Base-by-base conservation (phyloP, 2,888 invertebrate species). In the Tipula confusa region DNA sequence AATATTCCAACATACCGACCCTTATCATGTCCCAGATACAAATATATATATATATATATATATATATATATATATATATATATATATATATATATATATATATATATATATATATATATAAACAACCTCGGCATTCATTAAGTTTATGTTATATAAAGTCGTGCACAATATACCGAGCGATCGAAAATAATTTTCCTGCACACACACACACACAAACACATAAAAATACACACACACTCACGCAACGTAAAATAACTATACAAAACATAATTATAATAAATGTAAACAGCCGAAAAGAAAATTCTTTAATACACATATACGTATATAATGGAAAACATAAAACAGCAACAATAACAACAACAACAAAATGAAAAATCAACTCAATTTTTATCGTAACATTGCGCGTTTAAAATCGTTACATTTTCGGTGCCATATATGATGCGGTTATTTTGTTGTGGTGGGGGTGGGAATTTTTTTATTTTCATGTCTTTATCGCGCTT, bases 231-330 rank as follows among this genome's bases (percentile, higher is more conserved):
- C 64, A 64, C 38, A 38, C 38, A 13, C 38, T 11, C 1, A 38
- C 38, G 13, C 24, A 64, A 24, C 64, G 24, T 24, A 64, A 64
- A 18, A 64, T 64, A 64, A 64, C 64, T 64, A 33, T 33, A 64
- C 24, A 64, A 64, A 64, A 64, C 64, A 64, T 64, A 64, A 64
- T 64, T 64, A 64, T 64, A 64, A 64, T 64, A 64, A 64, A 64
- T 64, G 64, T 24, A 64, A 64, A 64, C 64, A 64, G 64, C 24
- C 24, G 64, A 64, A 64, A 64, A 64, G 64, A 64, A 64, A 64
- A 64, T 64, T 64, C 64, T 24, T 24, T 64, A 64, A 24, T 64
- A 64, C 64, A 64, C n/a, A n/a, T n/a, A n/a, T n/a, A n/a, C n/a
- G n/a, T n/a, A n/a, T 64, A 64, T 24, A 64, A 64, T 24, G 24